Conservation (phyloP, 2,888 invertebrate genomes). For the Eudasyphora cyanicolor region DNA sequence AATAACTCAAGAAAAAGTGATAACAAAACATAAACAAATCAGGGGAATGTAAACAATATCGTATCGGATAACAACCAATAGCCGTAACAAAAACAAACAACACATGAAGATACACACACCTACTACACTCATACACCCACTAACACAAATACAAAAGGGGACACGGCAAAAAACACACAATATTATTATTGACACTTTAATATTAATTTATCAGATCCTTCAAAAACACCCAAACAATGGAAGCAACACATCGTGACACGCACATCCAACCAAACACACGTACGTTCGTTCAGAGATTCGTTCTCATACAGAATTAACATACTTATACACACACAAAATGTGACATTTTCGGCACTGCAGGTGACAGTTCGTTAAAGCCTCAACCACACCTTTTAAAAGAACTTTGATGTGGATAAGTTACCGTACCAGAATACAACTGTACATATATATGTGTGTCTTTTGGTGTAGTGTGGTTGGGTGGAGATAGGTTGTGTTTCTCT, state of each 20-base stretch:
- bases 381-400: too few species aligned
- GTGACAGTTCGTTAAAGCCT: too few species aligned
- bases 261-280: too few species aligned
- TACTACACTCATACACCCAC: neutral
- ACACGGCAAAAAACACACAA: neutral
- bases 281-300: too few species aligned
- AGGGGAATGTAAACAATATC: conserved; percentile 34
- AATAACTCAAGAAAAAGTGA: neutral
- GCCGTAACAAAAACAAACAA: neutral
- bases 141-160: neutral
- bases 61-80: conserved; percentile 29
- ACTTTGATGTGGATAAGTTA: too few species aligned
- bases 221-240: neutral
- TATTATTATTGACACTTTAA: conserved; percentile 26
- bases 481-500: too few species aligned
- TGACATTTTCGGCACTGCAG: too few species aligned
- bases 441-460: too few species aligned
- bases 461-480: too few species aligned
- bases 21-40: conserved; percentile 8
- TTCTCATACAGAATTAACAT: too few species aligned
- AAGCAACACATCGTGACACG: neutral
- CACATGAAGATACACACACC: neutral
- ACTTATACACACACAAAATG: too few species aligned
- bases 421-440: too few species aligned
- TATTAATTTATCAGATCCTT: conserved; percentile 20